Percentiles rank a stretch among this genome's conserved stretches.
These are phyloP conservation scores for Parauchenoglanis ngamensis DNA, from an alignment of 2,797 vertebrate genomes.

Conservation along the genomic window DNA sequence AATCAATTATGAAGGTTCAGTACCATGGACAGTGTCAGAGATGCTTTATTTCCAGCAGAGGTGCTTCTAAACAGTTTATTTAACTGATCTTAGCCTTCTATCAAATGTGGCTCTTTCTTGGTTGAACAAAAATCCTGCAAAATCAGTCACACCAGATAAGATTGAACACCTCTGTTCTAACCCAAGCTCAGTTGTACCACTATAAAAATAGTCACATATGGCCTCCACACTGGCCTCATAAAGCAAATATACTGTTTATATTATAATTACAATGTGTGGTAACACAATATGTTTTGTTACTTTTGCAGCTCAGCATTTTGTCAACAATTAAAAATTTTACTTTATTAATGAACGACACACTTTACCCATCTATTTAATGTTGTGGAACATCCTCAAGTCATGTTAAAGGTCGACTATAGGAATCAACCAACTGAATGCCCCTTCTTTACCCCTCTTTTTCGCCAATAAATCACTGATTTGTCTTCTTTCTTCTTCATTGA, in stretches of 20 bases:
- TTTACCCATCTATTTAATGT: not conserved
- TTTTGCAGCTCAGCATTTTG: not conserved
- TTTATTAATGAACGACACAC: not conserved
- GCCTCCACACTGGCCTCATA: not conserved
- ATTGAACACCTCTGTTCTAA: not conserved
- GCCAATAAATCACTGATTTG: no score
- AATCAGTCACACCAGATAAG: not conserved
- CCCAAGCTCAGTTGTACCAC: not conserved
- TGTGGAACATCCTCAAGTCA: no score
- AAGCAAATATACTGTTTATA: not conserved
- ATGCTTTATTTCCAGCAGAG: not conserved
- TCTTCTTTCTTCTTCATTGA: no score
- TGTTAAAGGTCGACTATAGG: no score
- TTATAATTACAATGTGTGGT: not conserved
- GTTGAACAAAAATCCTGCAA: not conserved
- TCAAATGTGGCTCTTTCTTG: not conserved
- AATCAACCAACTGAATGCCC: no score
- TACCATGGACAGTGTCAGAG: not conserved
- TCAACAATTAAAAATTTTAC: not conserved
- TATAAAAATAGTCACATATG: not conserved
- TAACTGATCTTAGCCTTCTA: not conserved
- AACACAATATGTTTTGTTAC: not conserved
- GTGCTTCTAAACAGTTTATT: not conserved
- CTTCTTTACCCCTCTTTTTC: no score
- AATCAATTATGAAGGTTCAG: not conserved